phyloP scores from a whole-genome alignment of 2,797 vertebrate species.

The Eospalax fontanierii region DNA sequence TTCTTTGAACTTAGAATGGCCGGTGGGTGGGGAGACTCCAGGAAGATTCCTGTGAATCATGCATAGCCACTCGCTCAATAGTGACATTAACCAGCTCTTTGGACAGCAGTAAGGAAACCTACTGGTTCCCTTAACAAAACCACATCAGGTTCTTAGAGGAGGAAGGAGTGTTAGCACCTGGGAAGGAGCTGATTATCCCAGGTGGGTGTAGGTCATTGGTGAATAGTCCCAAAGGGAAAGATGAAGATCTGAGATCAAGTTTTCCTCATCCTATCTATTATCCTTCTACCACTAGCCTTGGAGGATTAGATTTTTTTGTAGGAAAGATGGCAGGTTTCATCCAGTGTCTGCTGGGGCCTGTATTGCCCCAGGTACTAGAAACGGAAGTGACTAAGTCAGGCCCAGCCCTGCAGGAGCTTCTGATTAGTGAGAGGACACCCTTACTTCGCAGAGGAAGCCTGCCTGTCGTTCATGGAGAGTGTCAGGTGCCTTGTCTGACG shows the following conservation, averaged over 20 bases:
- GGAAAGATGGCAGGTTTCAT: not conserved
- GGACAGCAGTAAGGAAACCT: constrained; percentile 4
- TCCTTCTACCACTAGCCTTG: not conserved
- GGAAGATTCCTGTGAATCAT: not conserved
- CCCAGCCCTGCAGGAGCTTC: not conserved
- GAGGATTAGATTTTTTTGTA: not conserved
- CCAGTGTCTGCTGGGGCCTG: not conserved
- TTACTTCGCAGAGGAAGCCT: not conserved
- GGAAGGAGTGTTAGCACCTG: not conserved
- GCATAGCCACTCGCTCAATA: not conserved
- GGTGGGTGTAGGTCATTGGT: not conserved
- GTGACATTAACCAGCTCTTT: not conserved
- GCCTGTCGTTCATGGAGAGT: not conserved
- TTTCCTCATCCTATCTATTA: not conserved
- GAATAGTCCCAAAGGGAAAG: not conserved
- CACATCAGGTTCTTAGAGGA: not conserved
- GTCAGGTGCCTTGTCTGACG: not conserved
- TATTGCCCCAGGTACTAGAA: not conserved
- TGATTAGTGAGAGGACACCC: not conserved
- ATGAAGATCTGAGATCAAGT: not conserved
- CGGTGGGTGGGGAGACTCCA: not conserved
- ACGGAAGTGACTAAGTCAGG: not conserved
- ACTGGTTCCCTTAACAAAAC: not conserved
- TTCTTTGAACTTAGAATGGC: constrained; percentile 64
- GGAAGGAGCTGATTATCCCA: not conserved